Evolutionary conservation across 2,888 invertebrate genomes (phyloP), one percentile per base, ranked within the genome.

Genomic region (Melinaea menophilus): DNA sequence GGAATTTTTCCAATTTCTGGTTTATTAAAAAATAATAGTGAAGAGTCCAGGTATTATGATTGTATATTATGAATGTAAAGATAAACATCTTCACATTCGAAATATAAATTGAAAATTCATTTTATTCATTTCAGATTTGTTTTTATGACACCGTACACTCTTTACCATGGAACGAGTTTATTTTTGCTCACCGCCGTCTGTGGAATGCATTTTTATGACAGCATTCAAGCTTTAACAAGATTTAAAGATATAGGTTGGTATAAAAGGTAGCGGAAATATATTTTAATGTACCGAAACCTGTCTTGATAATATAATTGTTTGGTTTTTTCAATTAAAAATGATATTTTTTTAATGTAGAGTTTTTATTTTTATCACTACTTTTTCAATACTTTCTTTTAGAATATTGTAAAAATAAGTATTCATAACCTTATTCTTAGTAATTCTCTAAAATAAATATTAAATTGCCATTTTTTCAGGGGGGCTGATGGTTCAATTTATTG

Each of bases 1-100:
- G 71, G 67, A 2, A 55, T 64, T 22, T 33, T 72, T 3, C 71
- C 70, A 5, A 59, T 72, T 13, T 58, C 58, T 41, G 71, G 71
- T 2, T 56, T 72, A 22, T 48, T 64, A 11, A 61, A 66, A 11
- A 13, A 35, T 22, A 47, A 62, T 22, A 63, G 68, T 13, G 41
- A 58, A 3, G 48, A 54, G n/a, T 61, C 69, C 7, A 67, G 69
- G 71, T 72, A 61, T 55, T 7, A 33, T 34, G 35, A 51, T n/a
- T 33, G 33, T 41, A 12, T 35, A 31, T 45, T 55, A 13, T 12
- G 5, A 4, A 3, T 12, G 1, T 46, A n/a, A n/a, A 59, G 5
- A 3, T 7, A n/a, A 31, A 13, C 31, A 4, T 34, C 9, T 37
- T 13, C 35, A 9, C 33, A 47, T 55, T 34, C 47, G 35, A 11